Base-by-base conservation (phyloP, 2,797 vertebrate species). In the Gadopsis marmoratus region DNA sequence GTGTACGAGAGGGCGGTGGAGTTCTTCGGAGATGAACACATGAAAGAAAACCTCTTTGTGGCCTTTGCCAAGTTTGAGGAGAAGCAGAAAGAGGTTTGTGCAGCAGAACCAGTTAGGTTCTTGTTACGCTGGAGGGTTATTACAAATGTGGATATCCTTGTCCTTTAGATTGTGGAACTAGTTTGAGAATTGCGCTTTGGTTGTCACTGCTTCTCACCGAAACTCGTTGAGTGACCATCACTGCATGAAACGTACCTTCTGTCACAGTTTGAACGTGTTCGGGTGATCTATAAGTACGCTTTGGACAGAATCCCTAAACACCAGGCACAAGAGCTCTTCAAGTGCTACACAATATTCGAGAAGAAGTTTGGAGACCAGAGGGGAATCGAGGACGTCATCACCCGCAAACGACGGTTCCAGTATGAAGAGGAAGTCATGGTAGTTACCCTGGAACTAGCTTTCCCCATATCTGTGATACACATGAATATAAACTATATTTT, bases 401-500 rank as follows among this genome's bases (percentile, higher is more conserved):
- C 99, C 86, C 99, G 95, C 95, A 99, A 99, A 76, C 94, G 98
- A 31, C 92, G 97, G 58, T 99, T 99, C 92, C 98, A 99, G 83
- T 99, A 99, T 7, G 98, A 99, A 87, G 98, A 99, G 84, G 98
- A 99, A 86, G 98, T 99, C 83, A 99, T 98, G 96, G 98, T 99
- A 84, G 0, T 76, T 4, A 33, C 3, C 7, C 3, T n/a, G 1
- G 33, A 14, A 43, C 17, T 23, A 13, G 10, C 12, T 26, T 13
- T 23, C 23, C 26, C 23, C 5, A 59, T 41, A 26, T 26, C 26
- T 19, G 10, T 63, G 23, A 47, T 29, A 17, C 39, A 17, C 39
- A 59, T 11, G 33, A 58, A 58, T 35, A 2, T 35, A 1, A 10
- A 58, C 17, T 7, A 16, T 8, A 31, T 31, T 55, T 41, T 12